phyloP scores from a whole-genome alignment of 2,797 vertebrate species.

The Labroides dimidiatus region DNA sequence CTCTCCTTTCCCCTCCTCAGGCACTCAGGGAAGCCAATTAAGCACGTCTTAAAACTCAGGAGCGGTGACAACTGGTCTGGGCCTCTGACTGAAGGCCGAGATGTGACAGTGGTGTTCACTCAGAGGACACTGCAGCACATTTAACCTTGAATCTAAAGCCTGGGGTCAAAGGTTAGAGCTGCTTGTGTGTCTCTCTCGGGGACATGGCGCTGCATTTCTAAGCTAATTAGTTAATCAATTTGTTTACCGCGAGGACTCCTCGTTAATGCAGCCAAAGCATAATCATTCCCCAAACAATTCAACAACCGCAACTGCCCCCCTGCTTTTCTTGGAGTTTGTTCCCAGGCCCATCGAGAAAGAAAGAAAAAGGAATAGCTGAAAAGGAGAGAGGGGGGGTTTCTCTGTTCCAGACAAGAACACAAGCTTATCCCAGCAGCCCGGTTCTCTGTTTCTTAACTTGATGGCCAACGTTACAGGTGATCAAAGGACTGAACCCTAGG shows the following conservation, averaged over 20 bases:
- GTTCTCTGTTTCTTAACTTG: slow-evolving; percentile 83
- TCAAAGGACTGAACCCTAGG: slow-evolving; percentile 89
- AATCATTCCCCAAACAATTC: slow-evolving; percentile 73
- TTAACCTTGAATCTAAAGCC: slow-evolving; percentile 64
- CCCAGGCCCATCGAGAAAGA: slow-evolving; percentile 76
- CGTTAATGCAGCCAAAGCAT: slow-evolving; percentile 64
- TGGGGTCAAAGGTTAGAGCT: slow-evolving; percentile 54
- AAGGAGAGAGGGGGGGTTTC: slow-evolving; percentile 48
- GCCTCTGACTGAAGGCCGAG: slow-evolving; percentile 59
- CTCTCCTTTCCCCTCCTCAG: slow-evolving; percentile 60
- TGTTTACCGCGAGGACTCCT: slow-evolving; percentile 70
- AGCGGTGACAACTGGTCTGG: slow-evolving; percentile 77
- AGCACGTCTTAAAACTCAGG: slow-evolving; percentile 77
- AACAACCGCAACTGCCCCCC: slow-evolving; percentile 38
- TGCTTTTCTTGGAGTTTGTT: slow-evolving; percentile 69
- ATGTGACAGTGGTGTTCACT: slow-evolving; percentile 58
- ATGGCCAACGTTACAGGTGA: slow-evolving; percentile 90
- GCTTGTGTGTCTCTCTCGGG: slow-evolving; percentile 35
- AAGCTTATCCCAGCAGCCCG: slow-evolving; percentile 83
- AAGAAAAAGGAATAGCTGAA: slow-evolving; percentile 73
- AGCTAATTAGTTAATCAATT: slow-evolving; percentile 75
- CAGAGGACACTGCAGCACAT: slow-evolving; percentile 54
- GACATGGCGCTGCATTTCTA: slow-evolving; percentile 53
- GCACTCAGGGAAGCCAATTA: slow-evolving; percentile 79
- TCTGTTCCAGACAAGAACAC: slow-evolving; percentile 76